Percentiles rank a stretch among this genome's conserved stretches.
phyloP scores from a whole-genome alignment of 2,888 invertebrate genomes.

The Athetis lepigone region DNA sequence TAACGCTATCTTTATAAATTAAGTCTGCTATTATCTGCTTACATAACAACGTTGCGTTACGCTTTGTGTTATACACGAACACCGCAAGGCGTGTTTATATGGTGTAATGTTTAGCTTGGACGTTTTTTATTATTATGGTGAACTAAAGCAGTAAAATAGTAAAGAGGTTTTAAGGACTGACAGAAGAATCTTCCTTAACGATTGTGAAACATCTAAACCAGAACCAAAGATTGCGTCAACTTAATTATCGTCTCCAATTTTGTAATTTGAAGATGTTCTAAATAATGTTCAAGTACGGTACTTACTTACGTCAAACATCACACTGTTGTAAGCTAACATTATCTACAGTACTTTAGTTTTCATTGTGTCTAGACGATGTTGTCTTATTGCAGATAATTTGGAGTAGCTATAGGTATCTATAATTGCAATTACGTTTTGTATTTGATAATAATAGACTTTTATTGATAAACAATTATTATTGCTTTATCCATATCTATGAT shows the following conservation, averaged over 20 bases:
- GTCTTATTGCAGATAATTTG: slow-evolving; percentile 12
- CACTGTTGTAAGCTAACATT: neutral
- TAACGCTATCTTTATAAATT: slow-evolving; percentile 33
- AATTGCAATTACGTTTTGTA: slow-evolving; percentile 9
- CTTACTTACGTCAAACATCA: neutral
- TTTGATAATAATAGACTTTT: slow-evolving; percentile 1
- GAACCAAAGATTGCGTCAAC: neutral
- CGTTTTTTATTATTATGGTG: slow-evolving; percentile 8
- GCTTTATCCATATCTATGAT: slow-evolving; percentile 1
- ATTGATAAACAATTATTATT: slow-evolving; percentile 10
- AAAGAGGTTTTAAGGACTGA: neutral
- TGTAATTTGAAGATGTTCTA: neutral
- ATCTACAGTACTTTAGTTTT: slow-evolving; percentile 17
- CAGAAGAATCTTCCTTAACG: neutral
- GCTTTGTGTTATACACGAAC: slow-evolving; percentile 5
- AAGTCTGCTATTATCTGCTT: slow-evolving; percentile 45
- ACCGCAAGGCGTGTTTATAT: slow-evolving; percentile 6
- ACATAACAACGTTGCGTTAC: slow-evolving; percentile 38
- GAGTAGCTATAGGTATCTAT: slow-evolving; percentile 16
- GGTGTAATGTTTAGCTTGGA: slow-evolving; percentile 25
- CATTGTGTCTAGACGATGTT: neutral
- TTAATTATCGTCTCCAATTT: neutral
- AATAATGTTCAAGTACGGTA: neutral
- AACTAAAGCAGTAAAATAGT: neutral
- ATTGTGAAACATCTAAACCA: neutral